phyloP scores from a whole-genome alignment of 2,797 vertebrate genomes.

The Pseudochirops corinnae region DNA sequence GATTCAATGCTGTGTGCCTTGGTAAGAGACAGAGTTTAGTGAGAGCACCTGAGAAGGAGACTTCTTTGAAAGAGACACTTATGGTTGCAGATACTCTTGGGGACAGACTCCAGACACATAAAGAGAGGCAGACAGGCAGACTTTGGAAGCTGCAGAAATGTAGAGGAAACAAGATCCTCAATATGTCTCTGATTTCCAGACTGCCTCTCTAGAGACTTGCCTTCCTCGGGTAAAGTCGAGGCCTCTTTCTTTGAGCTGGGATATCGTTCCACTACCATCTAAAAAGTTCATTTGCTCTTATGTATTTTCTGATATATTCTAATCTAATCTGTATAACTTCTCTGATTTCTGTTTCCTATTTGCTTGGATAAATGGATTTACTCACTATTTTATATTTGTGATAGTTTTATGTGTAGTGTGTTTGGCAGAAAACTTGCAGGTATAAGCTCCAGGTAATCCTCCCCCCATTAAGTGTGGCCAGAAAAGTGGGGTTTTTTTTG shows the following conservation, averaged over 20 bases:
- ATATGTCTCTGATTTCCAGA: neutral
- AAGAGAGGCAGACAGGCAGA: neutral
- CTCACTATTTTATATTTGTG: neutral
- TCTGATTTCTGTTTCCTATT: neutral
- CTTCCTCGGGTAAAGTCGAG: neutral
- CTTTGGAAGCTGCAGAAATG: neutral
- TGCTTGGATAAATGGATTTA: neutral
- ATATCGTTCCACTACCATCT: neutral
- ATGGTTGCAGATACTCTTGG: neutral
- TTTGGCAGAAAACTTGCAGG: neutral
- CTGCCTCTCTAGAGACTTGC: neutral
- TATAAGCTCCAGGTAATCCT: neutral
- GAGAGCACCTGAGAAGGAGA: neutral
- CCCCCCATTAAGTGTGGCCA: neutral
- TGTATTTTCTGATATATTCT: neutral
- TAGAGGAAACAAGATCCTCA: neutral
- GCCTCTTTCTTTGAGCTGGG: neutral
- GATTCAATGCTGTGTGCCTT: neutral
- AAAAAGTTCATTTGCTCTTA: neutral
- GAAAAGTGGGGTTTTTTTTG: neutral
- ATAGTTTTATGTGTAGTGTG: neutral
- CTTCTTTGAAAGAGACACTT: neutral
- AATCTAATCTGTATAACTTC: neutral
- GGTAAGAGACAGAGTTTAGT: neutral
- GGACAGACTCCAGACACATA: neutral